phyloP scores from a whole-genome alignment of 2,888 invertebrate species.

The Oxycera nigricornis region DNA sequence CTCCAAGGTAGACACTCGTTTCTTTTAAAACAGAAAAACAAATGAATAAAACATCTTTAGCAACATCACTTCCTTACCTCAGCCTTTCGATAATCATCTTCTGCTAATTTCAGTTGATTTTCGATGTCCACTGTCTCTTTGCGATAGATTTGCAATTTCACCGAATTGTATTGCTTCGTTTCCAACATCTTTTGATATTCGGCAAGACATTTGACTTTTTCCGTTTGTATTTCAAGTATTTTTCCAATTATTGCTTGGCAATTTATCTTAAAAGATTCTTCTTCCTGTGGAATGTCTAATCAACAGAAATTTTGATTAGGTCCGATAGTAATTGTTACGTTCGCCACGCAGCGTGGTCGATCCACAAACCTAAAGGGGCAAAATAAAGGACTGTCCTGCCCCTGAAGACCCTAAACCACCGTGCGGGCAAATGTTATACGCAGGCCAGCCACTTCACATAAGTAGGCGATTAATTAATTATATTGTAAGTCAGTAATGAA shows the following conservation, averaged over 20 bases:
- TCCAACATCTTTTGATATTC: constrained; percentile 53
- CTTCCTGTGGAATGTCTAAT: constrained; percentile 55
- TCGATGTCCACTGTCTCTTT: constrained; percentile 51
- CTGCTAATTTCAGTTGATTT: constrained; percentile 48
- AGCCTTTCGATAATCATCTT: constrained; percentile 54
- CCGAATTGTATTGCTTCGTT: constrained; percentile 52
- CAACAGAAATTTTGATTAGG: no score
- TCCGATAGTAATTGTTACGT: no score
- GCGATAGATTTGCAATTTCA: constrained; percentile 51
- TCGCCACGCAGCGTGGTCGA: no score
- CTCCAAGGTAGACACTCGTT: constrained; percentile 61
- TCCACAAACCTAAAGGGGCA: no score
- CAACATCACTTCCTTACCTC: constrained; percentile 47
- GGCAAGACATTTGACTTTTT: constrained; percentile 53
- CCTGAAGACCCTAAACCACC: no score
- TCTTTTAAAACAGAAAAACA: constrained; percentile 51
- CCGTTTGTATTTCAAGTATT: constrained; percentile 53
- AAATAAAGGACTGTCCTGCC: no score
- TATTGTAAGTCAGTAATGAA: no score
- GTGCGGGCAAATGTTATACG: no score
- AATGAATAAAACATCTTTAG: not conserved
- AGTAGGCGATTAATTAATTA: no score
- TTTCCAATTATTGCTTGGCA: constrained; percentile 51
- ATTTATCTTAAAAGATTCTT: constrained; percentile 49
- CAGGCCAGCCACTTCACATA: no score